These are phyloP conservation scores for Drosophila mulleri DNA, from an alignment of 2,888 invertebrate genomes.

Conservation along the genomic window DNA sequence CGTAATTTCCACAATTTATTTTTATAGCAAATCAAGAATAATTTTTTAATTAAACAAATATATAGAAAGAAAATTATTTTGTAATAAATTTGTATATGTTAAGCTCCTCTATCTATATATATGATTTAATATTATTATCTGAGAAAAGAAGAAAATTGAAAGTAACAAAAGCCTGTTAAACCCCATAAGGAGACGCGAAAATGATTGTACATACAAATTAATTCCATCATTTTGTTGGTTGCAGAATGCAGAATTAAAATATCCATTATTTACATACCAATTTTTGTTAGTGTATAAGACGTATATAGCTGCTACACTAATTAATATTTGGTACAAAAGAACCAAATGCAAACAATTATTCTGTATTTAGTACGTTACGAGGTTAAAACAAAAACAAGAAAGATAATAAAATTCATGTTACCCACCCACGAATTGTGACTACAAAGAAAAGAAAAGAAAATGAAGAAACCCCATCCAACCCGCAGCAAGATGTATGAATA, in stretches of 20 bases:
- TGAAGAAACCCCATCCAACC: slow-evolving; percentile 4
- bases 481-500: slow-evolving; percentile 22
- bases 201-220: slow-evolving; percentile 31
- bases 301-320: slow-evolving; percentile 56
- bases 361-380: slow-evolving; percentile 65
- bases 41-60: slow-evolving; percentile 46
- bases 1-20: slow-evolving; percentile 53
- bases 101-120: slow-evolving; percentile 52
- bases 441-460: slow-evolving; percentile 34
- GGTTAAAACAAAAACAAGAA: slow-evolving; percentile 19
- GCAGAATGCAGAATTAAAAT: slow-evolving; percentile 13
- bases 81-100: slow-evolving; percentile 60
- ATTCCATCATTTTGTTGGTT: slow-evolving; percentile 20
- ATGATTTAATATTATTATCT: slow-evolving; percentile 38
- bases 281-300: slow-evolving; percentile 69
- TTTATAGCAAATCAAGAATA: slow-evolving; percentile 50
- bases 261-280: slow-evolving; percentile 40
- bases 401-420: slow-evolving; percentile 71
- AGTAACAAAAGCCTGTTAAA: slow-evolving; percentile 18
- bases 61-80: slow-evolving; percentile 64
- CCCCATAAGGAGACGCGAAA: slow-evolving; percentile 11
- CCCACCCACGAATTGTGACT: slow-evolving; percentile 61
- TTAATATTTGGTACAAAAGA: slow-evolving; percentile 47
- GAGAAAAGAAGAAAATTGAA: slow-evolving; percentile 16
- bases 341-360: slow-evolving; percentile 29